A percentile compares a stretch with the other conserved stretches of the same genome.
phyloP scores from a whole-genome alignment of 2,113 vertebrate species.

The Cricetomys ansorgei region DNA sequence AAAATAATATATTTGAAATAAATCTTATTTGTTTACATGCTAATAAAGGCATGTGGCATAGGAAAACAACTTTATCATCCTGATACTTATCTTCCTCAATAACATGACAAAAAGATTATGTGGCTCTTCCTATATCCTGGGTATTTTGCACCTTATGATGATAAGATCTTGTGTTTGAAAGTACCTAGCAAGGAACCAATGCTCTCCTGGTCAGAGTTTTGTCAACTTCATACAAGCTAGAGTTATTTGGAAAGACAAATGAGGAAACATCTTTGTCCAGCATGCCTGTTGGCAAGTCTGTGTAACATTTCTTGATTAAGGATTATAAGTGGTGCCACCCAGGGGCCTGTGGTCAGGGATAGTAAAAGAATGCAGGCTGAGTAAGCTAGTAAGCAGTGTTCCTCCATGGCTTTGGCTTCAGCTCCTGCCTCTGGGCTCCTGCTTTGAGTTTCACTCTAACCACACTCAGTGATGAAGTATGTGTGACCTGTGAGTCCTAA shows the following conservation, averaged over 20 bases:
- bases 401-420: background rate
- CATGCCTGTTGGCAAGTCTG: background rate
- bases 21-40: background rate
- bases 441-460: background rate
- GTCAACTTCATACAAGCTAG: background rate
- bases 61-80: background rate
- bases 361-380: background rate
- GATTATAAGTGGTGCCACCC: too few species aligned
- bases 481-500: background rate
- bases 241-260: background rate
- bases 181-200: background rate
- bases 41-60: background rate
- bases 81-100: background rate
- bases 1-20: constrained; percentile 1
- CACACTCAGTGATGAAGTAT: background rate
- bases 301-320: background rate
- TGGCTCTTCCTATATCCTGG: background rate
- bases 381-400: background rate
- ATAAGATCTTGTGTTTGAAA: background rate
- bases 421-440: background rate
- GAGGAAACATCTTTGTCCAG: background rate
- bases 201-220: background rate
- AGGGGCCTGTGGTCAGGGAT: background rate
- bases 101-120: background rate
- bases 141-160: background rate